Base-by-base conservation (phyloP, 2,113 vertebrate genomes). In the Scatophagus argus region DNA sequence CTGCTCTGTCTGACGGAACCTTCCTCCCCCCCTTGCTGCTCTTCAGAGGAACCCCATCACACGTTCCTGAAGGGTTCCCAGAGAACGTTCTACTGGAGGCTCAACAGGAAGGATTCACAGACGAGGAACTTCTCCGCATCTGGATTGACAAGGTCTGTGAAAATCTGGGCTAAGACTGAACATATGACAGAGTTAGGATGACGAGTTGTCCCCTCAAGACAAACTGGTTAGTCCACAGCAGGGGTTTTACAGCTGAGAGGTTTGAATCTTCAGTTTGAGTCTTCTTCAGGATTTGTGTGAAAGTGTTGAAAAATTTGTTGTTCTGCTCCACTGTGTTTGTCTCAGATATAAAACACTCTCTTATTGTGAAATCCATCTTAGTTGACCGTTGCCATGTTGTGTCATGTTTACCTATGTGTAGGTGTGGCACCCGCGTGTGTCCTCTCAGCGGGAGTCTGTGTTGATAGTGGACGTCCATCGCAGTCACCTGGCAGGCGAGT, bases 401-500 rank as follows among this genome's bases (percentile, higher is more conserved):
- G 0, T 34, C 17, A 1, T 56, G 67, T 70, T 23, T 43, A 3
- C 52, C 9, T 52, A n/a, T 36, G 14, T 77, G 34, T 49, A 89
- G 0, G 95, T 98, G 32, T 99, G 97, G 97, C 76, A 68, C 60
- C 94, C 93, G 29, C 95, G 92, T 68, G 36, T 94, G 0, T 85
- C 27, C 47, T 43, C n/a, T 0, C 21, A 17, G 8, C 34, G 91
- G 54, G 90, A 91, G 8, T 94, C 94, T 8, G 92, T 98, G 94
- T 84, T 98, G 2, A 83, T 99, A 25, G 84, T 96, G 88, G 97
- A 99, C 23, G 91, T 94, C 1, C 95, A 97, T 54, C 95, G 95
- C 0, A 93, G 95, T 0, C 98, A 99, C 87, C 71, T 94, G 10
- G 92, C 89, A 0, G 90, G 94, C 0, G 93, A 90, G n/a, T 96